Base-by-base conservation (phyloP, 2,113 vertebrate genomes). In the Neodon shergylaensis region DNA sequence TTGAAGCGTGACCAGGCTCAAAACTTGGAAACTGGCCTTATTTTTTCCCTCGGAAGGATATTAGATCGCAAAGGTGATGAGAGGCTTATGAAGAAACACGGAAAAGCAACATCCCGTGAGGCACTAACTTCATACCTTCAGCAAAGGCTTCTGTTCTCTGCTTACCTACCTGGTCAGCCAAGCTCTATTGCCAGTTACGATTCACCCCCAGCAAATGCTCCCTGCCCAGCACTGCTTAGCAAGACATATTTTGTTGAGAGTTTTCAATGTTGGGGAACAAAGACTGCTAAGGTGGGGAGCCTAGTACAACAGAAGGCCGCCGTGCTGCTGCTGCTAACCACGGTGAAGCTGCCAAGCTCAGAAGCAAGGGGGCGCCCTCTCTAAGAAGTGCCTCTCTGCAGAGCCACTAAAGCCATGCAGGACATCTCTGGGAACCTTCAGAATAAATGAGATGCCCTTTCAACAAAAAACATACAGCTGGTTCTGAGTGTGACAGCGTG, bases 61-160 rank as follows among this genome's bases (percentile, higher is more conserved):
- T 94, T 81, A 87, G 90, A 68, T 47, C 72, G 88, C 73, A 85
- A 90, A 82, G 92, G 54, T 31, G 24, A 70, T 79, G 52, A 52
- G 54, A 79, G 47, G 44, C 73, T 82, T 89, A 86, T 16, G 70
- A 72, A 44, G 89, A 73, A 72, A 70, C 77, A 17, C 33, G 49
- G 83, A 85, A 63, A 63, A 54, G n/a, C 70, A n/a, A 0, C 7
- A 26, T 72, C 6, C 6, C 31, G 10, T 0, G 44, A 88, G 73
- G 77, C 36, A 26, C 66, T 2, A 3, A 70, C 58, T 52, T 73
- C 47, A 83, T 42, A 39, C 42, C 0, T 49, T 36, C 76, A 13
- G 5, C 66, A 0, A 36, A 4, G 58, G 44, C 87, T 39, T 33
- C 1, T 1, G 9, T 68, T 72, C 66, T 87, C 89, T 16, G 28